Conservation (phyloP, 2,113 vertebrate species). For the pig (Sus scrofa) region T2T-Sscrofa CM000824.6:100389001-100389500, state of each 20-base stretch:
- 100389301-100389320: background rate
- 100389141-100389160: background rate
- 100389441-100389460: background rate
- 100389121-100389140: constrained; percentile 3
- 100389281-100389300: background rate
- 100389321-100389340: background rate
- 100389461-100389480: background rate
- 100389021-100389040: constrained; percentile 80
- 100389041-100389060: constrained; percentile 75
- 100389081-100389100: constrained; percentile 67
- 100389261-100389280: background rate
- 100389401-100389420: background rate
- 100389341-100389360: background rate
- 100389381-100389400: background rate
- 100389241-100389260: background rate
- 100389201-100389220: background rate
- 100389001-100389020: constrained; percentile 75
- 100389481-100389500: background rate
- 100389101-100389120: constrained; percentile 9
- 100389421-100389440: background rate
- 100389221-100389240: rapidly evolving
- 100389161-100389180: background rate
- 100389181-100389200: background rate
- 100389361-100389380: background rate
- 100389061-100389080: background rate